phyloP scores from a whole-genome alignment of 2,113 vertebrate genomes.

The Anguilla japonica region DNA sequence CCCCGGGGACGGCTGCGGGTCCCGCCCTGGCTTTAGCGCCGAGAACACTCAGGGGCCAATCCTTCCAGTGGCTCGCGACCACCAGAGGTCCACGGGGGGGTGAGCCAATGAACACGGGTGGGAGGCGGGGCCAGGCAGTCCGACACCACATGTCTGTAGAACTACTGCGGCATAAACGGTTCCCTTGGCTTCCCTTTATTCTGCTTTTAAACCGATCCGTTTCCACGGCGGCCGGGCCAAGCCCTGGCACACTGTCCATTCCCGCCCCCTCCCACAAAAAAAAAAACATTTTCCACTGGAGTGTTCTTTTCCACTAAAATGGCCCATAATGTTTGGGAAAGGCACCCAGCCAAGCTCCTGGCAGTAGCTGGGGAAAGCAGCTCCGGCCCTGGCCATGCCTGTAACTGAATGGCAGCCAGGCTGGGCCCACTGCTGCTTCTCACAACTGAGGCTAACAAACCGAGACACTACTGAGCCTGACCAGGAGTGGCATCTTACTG shows the following conservation, averaged over 20 bases:
- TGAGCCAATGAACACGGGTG: not conserved
- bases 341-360: not conserved
- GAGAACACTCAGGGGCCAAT: not conserved
- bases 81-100: not conserved
- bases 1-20: not conserved
- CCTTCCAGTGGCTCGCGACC: not conserved
- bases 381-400: not conserved
- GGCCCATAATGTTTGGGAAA: not conserved
- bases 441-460: not conserved
- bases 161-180: not conserved
- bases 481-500: too few relatives aligned
- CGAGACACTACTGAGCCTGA: too few relatives aligned
- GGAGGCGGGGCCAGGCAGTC: not conserved
- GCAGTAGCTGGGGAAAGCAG: not conserved
- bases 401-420: not conserved
- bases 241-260: not conserved
- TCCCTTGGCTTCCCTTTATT: not conserved
- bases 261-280: not conserved
- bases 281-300: slow-evolving; percentile 1
- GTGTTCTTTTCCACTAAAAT: slow-evolving; percentile 5
- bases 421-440: not conserved
- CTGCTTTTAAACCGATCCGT: not conserved
- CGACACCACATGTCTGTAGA: not conserved
- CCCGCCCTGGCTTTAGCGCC: not conserved
- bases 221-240: not conserved